Base-by-base conservation (phyloP, 2,888 invertebrate genomes). In the Drosophila austrosaltans region DNA sequence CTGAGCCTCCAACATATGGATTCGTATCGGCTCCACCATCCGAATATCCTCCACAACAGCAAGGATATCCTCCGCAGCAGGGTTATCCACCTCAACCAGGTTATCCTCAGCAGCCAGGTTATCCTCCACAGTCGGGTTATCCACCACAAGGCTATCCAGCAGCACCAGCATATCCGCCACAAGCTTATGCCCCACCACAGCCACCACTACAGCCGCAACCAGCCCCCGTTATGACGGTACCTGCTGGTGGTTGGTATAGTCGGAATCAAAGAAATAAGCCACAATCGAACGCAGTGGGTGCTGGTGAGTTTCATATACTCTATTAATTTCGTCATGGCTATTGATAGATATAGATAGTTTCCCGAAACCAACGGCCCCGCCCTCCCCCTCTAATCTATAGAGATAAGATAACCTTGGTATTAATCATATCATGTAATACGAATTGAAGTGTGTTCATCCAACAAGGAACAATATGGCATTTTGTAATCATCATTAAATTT, bases 221-320 rank as follows among this genome's bases (percentile, higher is more conserved):
- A 36, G 54, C 54, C 53, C 12, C 48, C 1, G 7, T 36, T 2
- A 2, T 66, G 25, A 30, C 66, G 6, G 57, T 66, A 7, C 69
- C 72, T 7, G 48, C 71, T 1, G 22, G 1, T 0, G 75, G 80
- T 6, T 85, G 89, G 65, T 76, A n/a, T 4, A 64, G 28, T 3
- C 64, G 64, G 39, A 76, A 62, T 40, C 66, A 66, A 7, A 76
- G 2, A 22, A 85, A 83, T 67, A 89, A 75, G 12, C 84, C 84
- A 0, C 89, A 84, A 30, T 60, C 64, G 2, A 89, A 86, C 25
- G 73, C 81, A 0, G 61, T 66, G 0, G 65, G 58, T 10, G 58
- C 78, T n/a, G 84, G 84, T 84, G 61, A 62, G 88, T 72, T 20
- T 3, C 20, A 6, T 12, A 28, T 5, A 16, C 12, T 1, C 10